phyloP scores from a whole-genome alignment of 2,888 invertebrate species.

The Ectemnius continuus region DNA sequence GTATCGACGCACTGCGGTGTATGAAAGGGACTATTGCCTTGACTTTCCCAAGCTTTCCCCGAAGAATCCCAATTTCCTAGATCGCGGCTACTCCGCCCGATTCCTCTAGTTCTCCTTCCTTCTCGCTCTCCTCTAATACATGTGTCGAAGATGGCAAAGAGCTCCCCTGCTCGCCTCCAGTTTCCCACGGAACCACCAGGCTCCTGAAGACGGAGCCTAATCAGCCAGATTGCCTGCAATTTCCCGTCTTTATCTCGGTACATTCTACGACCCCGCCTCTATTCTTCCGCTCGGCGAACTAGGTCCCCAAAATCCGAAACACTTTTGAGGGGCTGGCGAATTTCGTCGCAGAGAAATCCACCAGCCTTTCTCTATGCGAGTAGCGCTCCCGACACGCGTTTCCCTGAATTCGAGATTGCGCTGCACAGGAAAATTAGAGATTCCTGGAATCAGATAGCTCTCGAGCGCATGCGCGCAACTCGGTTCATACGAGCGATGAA shows the following conservation, averaged over 20 bases:
- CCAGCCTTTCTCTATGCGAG: not conserved
- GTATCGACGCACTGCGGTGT: conserved; percentile 19
- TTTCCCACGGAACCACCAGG: conserved; percentile 50
- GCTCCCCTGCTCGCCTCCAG: conserved; percentile 34
- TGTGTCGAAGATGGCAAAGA: conserved; percentile 37
- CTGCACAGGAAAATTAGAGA: not conserved
- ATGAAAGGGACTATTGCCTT: conserved; percentile 25
- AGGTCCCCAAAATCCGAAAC: conserved; percentile 18
- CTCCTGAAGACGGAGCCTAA: conserved; percentile 72
- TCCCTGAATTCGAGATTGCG: conserved; percentile 9
- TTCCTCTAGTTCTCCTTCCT: conserved; percentile 37
- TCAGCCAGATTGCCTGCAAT: conserved; percentile 75
- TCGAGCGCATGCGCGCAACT: too few species aligned
- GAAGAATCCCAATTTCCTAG: conserved; percentile 53
- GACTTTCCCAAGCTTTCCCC: conserved; percentile 21
- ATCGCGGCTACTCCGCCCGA: conserved; percentile 10
- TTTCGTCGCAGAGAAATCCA: not conserved
- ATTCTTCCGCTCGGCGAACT: conserved; percentile 47
- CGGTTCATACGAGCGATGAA: not conserved
- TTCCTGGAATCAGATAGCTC: not conserved
- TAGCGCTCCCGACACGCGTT: conserved; percentile 8
- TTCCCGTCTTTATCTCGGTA: conserved; percentile 70
- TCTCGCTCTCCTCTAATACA: conserved; percentile 56
- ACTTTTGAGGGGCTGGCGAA: not conserved
- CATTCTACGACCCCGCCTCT: conserved; percentile 27